Percentiles rank a stretch among this genome's conserved stretches.
These are phyloP conservation scores for Biston stratarius DNA, from an alignment of 2,888 invertebrate species.

Conservation along the genomic window DNA sequence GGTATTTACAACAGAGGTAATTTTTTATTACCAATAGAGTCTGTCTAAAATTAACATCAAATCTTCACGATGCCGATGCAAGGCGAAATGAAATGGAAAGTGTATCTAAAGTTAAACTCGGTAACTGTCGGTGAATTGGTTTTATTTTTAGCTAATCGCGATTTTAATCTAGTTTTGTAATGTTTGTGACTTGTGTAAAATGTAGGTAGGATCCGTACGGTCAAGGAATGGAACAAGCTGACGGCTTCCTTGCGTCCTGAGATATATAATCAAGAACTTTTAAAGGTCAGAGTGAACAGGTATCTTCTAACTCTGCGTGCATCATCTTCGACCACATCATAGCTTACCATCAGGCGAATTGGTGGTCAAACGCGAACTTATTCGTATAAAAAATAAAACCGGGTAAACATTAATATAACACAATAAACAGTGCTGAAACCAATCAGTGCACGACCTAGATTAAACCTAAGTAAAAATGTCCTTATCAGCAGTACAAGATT, in stretches of 20 bases:
- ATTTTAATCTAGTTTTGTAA: neutral
- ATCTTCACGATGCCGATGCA: conserved; percentile 32
- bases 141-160: conserved; percentile 9
- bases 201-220: no score
- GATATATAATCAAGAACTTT: no score
- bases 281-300: no score
- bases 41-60: conserved; percentile 20
- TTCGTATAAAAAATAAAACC: no score
- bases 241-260: no score
- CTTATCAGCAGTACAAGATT: neutral
- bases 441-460: neutral
- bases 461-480: neutral
- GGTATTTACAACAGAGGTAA: conserved; percentile 8
- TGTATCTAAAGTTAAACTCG: conserved; percentile 36
- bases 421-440: neutral
- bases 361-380: no score
- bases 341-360: no score
- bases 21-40: conserved; percentile 11
- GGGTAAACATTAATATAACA: neutral
- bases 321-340: no score
- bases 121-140: conserved; percentile 19
- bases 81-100: conserved; percentile 50
- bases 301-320: no score
- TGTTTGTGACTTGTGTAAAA: neutral
- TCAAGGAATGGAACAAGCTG: no score